Percentiles rank a stretch among this genome's conserved stretches.
These are phyloP conservation scores for Erebia ligea DNA, from an alignment of 2,888 invertebrate genomes.

Conservation along the genomic window DNA sequence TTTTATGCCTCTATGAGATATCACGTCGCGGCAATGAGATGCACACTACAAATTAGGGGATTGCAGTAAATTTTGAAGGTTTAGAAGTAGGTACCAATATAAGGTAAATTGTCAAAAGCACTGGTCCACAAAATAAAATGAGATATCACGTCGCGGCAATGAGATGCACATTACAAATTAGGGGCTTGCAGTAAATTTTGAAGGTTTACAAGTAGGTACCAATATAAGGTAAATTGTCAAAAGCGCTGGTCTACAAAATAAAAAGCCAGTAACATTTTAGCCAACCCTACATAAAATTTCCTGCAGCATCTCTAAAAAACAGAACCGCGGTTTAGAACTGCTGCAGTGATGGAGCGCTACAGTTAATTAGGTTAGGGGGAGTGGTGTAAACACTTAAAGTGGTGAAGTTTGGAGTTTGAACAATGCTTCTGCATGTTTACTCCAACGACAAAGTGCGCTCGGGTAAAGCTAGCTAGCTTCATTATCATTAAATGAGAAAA, in stretches of 20 bases:
- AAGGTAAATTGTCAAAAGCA: background rate
- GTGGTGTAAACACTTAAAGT: slow-evolving; percentile 34
- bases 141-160: too few relatives aligned
- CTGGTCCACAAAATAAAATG: background rate
- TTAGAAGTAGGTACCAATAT: too few relatives aligned
- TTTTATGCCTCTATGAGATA: too few relatives aligned
- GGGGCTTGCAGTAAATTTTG: too few relatives aligned
- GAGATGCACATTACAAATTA: too few relatives aligned
- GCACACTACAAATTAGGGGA: too few relatives aligned
- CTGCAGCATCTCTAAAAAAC: background rate
- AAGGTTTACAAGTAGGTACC: too few relatives aligned
- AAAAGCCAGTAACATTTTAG: background rate
- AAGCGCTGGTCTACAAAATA: background rate
- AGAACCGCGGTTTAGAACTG: slow-evolving; percentile 7
- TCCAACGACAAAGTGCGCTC: slow-evolving; percentile 32
- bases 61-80: too few relatives aligned
- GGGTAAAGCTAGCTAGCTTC: slow-evolving; percentile 10
- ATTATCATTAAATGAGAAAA: slow-evolving; percentile 18
- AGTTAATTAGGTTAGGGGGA: slow-evolving; percentile 37
- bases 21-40: too few relatives aligned
- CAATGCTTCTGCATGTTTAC: slow-evolving; percentile 34
- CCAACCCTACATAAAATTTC: background rate
- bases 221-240: background rate
- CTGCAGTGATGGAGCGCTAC: slow-evolving; percentile 24
- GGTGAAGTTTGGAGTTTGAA: slow-evolving; percentile 33